Evolutionary conservation across 2,113 vertebrate genomes (phyloP).

Genomic region (Apus apus): DNA sequence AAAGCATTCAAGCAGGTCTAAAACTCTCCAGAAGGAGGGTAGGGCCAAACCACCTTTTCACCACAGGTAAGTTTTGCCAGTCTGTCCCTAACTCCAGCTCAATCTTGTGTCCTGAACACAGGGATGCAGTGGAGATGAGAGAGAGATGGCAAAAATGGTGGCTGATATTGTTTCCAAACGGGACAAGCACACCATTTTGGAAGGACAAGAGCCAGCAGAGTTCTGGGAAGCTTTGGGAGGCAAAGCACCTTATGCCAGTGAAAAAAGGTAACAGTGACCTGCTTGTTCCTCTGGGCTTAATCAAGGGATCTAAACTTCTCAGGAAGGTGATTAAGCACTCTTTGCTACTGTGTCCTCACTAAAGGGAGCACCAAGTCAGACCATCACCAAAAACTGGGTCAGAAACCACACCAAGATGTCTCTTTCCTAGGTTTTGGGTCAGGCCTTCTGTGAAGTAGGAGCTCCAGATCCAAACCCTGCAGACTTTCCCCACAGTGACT

Average conservation of each 20-base stretch:
- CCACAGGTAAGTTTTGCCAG: neutral
- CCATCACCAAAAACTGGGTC: neutral
- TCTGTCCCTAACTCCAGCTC: neutral
- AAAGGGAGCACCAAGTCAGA: fast-evolving
- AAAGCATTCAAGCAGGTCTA: neutral
- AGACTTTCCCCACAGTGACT: neutral
- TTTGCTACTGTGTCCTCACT: neutral
- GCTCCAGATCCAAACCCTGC: neutral
- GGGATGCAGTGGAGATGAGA: conserved; percentile 91
- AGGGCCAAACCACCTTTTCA: neutral
- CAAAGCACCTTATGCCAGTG: conserved; percentile 85
- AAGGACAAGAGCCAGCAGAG: conserved; percentile 88
- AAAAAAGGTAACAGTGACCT: conserved; percentile 80
- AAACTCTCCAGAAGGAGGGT: neutral
- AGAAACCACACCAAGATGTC: neutral
- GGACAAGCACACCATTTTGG: conserved; percentile 87
- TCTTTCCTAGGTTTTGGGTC: neutral
- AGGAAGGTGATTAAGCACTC: neutral
- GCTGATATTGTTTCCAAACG: conserved; percentile 81
- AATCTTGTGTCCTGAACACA: conserved; percentile 33
- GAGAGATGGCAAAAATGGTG: conserved; percentile 86
- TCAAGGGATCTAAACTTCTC: neutral
- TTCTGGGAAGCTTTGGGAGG: conserved; percentile 91
- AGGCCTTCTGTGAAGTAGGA: neutral
- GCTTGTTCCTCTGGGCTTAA: neutral